A percentile compares a stretch with the other conserved stretches of the same genome.
Evolutionary conservation across 2,113 vertebrate species (phyloP).

Genomic region (Mesocricetus auratus): DNA sequence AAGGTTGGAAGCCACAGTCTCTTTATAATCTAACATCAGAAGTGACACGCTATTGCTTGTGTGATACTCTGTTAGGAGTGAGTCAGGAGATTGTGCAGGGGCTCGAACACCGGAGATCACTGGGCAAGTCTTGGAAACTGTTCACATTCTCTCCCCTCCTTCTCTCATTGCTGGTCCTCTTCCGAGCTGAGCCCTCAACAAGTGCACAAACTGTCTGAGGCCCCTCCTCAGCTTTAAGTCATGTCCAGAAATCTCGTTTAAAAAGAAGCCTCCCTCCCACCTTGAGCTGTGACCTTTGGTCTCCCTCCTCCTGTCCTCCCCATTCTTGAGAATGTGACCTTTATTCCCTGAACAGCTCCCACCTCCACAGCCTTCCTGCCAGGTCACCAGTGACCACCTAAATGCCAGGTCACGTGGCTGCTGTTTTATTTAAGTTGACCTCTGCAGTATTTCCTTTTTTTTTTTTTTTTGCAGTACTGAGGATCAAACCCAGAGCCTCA

Average conservation of each 20-base stretch:
- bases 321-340: conserved; percentile 66
- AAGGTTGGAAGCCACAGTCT: background rate
- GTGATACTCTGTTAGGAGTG: background rate
- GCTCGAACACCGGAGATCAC: background rate
- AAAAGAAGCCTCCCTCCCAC: conserved; percentile 45
- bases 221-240: background rate
- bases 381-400: conserved; percentile 52
- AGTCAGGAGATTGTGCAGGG: background rate
- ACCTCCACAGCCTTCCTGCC: conserved; percentile 47
- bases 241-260: conserved; percentile 25
- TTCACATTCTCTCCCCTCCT: background rate
- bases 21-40: background rate
- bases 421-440: background rate
- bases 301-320: background rate
- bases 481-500: background rate
- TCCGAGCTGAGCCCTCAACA: background rate
- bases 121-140: background rate
- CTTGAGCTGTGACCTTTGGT: background rate
- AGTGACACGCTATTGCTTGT: background rate
- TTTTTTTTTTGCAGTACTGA: background rate
- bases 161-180: background rate
- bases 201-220: background rate
- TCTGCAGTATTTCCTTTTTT: background rate
- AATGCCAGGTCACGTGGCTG: conserved; percentile 50
- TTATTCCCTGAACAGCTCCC: conserved; percentile 49